A percentile compares a stretch with the other conserved stretches of the same genome.
Conservation (phyloP, 2,797 vertebrate genomes). For the Sternarchorhynchus goeldii region DNA sequence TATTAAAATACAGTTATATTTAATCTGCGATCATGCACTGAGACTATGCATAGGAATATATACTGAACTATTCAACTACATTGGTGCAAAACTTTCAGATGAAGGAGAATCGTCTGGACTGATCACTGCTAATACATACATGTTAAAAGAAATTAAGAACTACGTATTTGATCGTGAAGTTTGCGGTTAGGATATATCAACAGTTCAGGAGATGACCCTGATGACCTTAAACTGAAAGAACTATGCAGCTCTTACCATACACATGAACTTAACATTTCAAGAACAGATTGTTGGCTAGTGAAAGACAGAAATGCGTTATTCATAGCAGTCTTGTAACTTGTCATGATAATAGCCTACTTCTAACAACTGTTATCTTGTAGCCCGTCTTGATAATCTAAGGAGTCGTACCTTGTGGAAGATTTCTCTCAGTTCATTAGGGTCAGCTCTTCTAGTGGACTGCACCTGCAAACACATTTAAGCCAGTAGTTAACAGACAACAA, state of each 20-base stretch:
- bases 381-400: slow-evolving; percentile 7
- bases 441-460: slow-evolving; percentile 87
- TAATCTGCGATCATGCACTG: not conserved
- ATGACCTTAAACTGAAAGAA: too few relatives aligned
- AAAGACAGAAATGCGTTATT: too few relatives aligned
- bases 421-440: slow-evolving; percentile 86
- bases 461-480: slow-evolving; percentile 72
- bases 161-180: too few relatives aligned
- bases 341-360: too few relatives aligned
- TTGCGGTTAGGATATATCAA: too few relatives aligned
- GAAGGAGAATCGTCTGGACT: not conserved
- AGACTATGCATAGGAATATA: not conserved
- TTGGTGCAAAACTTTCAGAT: not conserved
- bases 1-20: not conserved
- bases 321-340: too few relatives aligned
- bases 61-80: not conserved
- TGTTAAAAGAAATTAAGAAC: too few relatives aligned
- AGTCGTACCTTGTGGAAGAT: slow-evolving; percentile 92
- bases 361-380: too few relatives aligned
- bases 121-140: not conserved
- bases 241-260: too few relatives aligned
- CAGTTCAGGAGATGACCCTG: too few relatives aligned
- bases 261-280: too few relatives aligned
- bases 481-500: not conserved
- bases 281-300: too few relatives aligned